A percentile compares a stretch with the other conserved stretches of the same genome.
Conservation (phyloP, 2,113 vertebrate species). For the Pogonocichla stellata region DNA sequence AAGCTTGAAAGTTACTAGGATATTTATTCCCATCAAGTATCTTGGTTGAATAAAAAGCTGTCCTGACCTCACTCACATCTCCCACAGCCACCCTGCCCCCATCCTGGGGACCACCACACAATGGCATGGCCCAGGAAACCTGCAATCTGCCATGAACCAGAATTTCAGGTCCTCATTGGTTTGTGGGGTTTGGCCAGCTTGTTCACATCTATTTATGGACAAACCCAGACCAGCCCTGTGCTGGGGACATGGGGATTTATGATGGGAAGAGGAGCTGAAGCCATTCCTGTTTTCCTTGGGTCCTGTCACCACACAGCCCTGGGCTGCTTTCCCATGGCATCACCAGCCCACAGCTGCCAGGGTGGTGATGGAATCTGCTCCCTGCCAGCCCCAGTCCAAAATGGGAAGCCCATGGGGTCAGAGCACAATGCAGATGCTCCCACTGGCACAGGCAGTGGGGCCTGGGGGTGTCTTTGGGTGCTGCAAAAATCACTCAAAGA, state of each 20-base stretch:
- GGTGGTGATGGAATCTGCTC: background rate
- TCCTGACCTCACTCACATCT: background rate
- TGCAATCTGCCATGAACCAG: background rate
- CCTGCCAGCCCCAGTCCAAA: background rate
- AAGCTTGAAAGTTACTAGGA: background rate
- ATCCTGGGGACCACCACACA: background rate
- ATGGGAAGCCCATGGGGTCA: background rate
- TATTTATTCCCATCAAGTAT: background rate
- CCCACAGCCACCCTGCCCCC: accelerated
- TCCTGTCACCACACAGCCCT: background rate
- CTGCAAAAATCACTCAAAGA: background rate
- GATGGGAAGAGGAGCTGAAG: background rate
- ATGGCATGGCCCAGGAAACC: background rate
- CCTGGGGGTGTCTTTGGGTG: background rate
- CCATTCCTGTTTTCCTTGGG: background rate
- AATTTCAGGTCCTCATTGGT: background rate
- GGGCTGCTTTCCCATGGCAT: background rate
- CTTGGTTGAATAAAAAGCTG: background rate
- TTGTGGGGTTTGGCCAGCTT: background rate
- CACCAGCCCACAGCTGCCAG: accelerated
- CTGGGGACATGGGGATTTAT: background rate
- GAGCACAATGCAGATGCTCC: background rate
- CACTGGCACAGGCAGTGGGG: accelerated
- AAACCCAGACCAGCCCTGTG: background rate
- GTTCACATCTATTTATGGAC: background rate